These are phyloP conservation scores for Esox lucius DNA, from an alignment of 2,797 vertebrate species.

Conservation along the genomic window DNA sequence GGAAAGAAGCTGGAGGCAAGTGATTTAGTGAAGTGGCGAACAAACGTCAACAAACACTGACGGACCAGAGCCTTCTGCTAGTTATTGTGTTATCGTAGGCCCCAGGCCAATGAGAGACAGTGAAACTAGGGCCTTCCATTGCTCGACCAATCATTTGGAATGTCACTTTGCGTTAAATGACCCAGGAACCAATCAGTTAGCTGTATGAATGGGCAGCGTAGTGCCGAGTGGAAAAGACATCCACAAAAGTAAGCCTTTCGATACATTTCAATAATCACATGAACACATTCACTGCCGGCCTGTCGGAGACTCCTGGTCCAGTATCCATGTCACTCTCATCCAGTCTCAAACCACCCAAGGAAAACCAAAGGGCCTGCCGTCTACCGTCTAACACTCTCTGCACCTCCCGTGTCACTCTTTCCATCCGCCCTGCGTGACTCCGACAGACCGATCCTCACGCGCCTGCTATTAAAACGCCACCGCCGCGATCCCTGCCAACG, in stretches of 20 bases:
- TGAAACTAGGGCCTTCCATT: constrained; percentile 39
- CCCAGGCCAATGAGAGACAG: constrained; percentile 15
- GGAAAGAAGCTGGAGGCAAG: constrained; percentile 7
- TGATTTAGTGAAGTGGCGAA: constrained; percentile 20
- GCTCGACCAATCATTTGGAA: constrained; percentile 49
- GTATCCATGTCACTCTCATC: constrained; percentile 46
- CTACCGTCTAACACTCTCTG: neutral
- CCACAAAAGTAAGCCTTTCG: constrained; percentile 54
- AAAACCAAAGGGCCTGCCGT: constrained; percentile 9
- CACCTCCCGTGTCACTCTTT: constrained; percentile 19
- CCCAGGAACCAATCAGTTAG: constrained; percentile 58
- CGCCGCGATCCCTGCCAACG: constrained; percentile 24
- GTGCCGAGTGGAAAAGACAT: constrained; percentile 55
- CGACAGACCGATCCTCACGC: constrained; percentile 29
- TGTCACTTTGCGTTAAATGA: constrained; percentile 25
- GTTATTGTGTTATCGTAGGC: neutral
- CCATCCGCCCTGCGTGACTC: constrained; percentile 20
- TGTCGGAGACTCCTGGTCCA: constrained; percentile 6
- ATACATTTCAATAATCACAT: constrained; percentile 58
- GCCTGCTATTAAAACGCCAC: constrained; percentile 34
- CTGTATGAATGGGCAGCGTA: constrained; percentile 63
- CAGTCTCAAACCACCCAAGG: constrained; percentile 55
- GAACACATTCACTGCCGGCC: constrained; percentile 41
- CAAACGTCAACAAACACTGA: neutral
- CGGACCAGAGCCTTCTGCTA: neutral